Conservation (phyloP, 2,113 vertebrate genomes). For the Mirounga angustirostris region DNA sequence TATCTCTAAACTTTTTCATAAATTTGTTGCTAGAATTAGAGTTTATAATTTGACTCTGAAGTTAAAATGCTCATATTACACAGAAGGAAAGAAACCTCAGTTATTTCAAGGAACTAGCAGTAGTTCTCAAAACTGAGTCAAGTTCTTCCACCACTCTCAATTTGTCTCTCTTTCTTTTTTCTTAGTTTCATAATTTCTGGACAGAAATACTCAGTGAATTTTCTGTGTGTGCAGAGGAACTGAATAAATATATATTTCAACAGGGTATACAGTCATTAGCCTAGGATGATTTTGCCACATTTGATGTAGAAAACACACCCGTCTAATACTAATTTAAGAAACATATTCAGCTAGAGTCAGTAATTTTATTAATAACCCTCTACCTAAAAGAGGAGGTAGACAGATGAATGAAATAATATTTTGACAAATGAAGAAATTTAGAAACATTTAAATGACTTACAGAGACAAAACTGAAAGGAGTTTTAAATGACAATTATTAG, state of each 20-base stretch:
- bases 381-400: neutral
- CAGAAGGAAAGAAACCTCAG: neutral
- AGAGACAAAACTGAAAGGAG: neutral
- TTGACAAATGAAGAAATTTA: neutral
- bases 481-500: constrained; percentile 48
- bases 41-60: neutral
- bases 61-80: neutral
- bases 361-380: neutral
- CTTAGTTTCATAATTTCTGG: neutral
- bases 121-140: neutral
- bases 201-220: neutral
- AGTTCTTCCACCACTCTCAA: neutral
- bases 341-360: neutral
- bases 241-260: neutral
- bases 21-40: neutral
- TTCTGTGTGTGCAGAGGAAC: neutral
- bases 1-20: neutral
- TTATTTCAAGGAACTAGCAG: neutral
- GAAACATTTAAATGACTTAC: neutral
- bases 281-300: neutral
- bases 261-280: neutral
- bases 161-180: neutral
- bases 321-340: neutral
- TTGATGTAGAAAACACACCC: neutral
- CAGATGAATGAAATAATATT: neutral